Evolutionary conservation across 1,140 invertebrate species (phyloP).

Genomic region (Zaprionus africanus): DNA sequence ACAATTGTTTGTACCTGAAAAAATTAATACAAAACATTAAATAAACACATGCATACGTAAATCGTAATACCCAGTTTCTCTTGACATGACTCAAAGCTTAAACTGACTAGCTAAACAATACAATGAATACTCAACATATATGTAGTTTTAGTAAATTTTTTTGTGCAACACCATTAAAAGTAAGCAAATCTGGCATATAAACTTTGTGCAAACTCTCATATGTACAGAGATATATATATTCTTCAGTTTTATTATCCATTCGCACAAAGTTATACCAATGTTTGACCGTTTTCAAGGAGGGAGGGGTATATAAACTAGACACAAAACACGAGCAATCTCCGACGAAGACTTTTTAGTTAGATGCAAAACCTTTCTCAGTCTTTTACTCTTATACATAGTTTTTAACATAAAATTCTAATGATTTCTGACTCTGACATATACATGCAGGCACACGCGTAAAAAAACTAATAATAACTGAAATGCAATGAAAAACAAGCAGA

Average conservation of each 20-base stretch:
- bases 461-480: too few species aligned
- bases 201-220: too few species aligned
- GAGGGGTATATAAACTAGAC: not conserved
- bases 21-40: slow-evolving; percentile 69
- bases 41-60: slow-evolving; percentile 12
- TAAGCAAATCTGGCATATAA: not conserved
- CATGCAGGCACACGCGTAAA: too few species aligned
- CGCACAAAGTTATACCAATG: too few species aligned
- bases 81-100: not conserved
- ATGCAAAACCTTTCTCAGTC: not conserved
- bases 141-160: not conserved
- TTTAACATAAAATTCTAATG: too few species aligned
- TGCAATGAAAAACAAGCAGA: not conserved
- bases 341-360: not conserved
- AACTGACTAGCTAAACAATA: not conserved
- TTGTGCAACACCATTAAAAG: not conserved
- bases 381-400: too few species aligned
- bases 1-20: slow-evolving; percentile 95
- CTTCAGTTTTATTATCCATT: not conserved
- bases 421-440: too few species aligned
- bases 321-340: not conserved
- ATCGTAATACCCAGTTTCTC: not conserved
- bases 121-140: not conserved
- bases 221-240: not conserved
- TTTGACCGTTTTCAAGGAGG: not conserved